Evolutionary conservation across 2,797 vertebrate genomes (phyloP).

Genomic region (Pseudochirops cupreus): DNA sequence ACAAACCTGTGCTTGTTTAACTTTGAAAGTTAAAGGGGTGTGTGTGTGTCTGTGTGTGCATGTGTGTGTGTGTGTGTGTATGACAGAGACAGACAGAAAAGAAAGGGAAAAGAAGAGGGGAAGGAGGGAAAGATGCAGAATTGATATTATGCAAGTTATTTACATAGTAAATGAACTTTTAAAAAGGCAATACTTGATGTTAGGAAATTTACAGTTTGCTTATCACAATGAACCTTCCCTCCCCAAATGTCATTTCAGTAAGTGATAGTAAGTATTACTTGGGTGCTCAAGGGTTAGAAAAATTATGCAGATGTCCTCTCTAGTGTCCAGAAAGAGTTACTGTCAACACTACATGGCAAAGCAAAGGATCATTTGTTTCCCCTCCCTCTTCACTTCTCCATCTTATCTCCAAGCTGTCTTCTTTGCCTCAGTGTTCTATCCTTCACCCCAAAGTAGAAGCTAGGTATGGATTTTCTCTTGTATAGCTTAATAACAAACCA

Average conservation of each 20-base stretch:
- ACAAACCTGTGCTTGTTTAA: neutral
- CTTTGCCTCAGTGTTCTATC: neutral
- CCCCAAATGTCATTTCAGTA: neutral
- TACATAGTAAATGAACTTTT: neutral
- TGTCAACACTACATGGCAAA: neutral
- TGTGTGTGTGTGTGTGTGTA: neutral
- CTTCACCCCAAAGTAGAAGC: neutral
- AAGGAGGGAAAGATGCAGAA: neutral
- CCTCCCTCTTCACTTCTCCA: neutral
- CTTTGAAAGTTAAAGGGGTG: neutral
- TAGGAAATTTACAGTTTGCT: neutral
- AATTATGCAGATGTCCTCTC: neutral
- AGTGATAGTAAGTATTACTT: neutral
- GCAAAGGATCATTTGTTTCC: neutral
- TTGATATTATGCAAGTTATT: neutral
- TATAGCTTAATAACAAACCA: neutral
- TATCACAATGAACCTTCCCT: neutral
- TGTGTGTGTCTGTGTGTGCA: neutral
- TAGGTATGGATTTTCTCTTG: neutral
- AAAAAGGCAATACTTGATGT: neutral
- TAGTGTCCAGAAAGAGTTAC: neutral
- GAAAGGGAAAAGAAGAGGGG: neutral
- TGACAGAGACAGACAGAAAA: neutral
- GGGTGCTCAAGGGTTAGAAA: neutral
- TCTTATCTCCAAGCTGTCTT: neutral